Evolutionary conservation across 2,888 invertebrate genomes (phyloP).

Genomic region (Macrostomum cliftonense): DNA sequence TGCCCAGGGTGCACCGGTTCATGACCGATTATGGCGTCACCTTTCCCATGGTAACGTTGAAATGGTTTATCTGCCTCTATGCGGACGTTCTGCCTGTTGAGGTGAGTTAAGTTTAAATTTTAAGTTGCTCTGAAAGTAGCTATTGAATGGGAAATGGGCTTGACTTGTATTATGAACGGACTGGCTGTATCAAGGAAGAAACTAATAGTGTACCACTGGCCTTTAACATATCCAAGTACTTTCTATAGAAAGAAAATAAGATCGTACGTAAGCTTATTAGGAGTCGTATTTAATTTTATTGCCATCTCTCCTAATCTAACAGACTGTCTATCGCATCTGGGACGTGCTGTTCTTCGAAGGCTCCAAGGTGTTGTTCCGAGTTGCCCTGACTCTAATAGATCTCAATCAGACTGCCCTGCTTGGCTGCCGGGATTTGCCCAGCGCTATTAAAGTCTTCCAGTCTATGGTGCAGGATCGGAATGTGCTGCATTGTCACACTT

Average conservation of each 20-base stretch:
- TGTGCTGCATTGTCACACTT: slow-evolving; percentile 65
- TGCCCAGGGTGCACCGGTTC: slow-evolving; percentile 61
- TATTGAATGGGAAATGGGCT: too few species aligned
- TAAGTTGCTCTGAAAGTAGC: too few species aligned
- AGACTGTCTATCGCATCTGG: slow-evolving; percentile 80
- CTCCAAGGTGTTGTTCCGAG: slow-evolving; percentile 71
- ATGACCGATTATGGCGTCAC: slow-evolving; percentile 61
- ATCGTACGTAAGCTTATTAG: too few species aligned
- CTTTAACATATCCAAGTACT: too few species aligned
- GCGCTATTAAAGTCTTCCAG: slow-evolving; percentile 62
- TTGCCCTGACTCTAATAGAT: slow-evolving; percentile 60
- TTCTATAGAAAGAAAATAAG: too few species aligned
- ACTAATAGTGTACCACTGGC: too few species aligned
- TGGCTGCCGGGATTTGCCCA: slow-evolving; percentile 58
- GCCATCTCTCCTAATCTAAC: too few species aligned
- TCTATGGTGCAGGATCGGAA: slow-evolving; percentile 57
- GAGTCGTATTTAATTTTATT: too few species aligned
- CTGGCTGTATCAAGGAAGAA: too few species aligned
- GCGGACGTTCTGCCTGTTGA: slow-evolving; percentile 80
- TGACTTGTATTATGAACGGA: too few species aligned
- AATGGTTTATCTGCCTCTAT: slow-evolving; percentile 85
- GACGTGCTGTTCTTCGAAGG: slow-evolving; percentile 86
- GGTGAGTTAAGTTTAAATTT: slow-evolving; percentile 31
- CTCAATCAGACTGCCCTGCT: slow-evolving; percentile 44
- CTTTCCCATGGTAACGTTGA: slow-evolving; percentile 74